A percentile compares a stretch with the other conserved stretches of the same genome.
These are phyloP conservation scores for Vireo griseus DNA, from an alignment of 2,797 vertebrate species.

Conservation along the genomic window DNA sequence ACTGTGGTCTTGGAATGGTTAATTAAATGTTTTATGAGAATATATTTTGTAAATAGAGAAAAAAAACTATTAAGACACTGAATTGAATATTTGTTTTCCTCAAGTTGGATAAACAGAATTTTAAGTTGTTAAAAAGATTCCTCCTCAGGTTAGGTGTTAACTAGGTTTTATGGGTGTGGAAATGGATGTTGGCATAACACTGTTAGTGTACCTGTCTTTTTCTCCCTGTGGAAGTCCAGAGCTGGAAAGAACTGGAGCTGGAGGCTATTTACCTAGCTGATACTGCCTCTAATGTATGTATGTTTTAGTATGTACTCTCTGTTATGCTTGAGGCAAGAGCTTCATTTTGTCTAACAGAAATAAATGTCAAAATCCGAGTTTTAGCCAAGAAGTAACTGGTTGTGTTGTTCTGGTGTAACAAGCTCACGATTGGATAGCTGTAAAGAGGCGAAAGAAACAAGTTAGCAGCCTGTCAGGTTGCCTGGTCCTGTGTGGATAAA, in stretches of 20 bases:
- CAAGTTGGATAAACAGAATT: background rate
- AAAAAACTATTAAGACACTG: accelerated
- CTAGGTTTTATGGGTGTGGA: background rate
- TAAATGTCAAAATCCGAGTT: background rate
- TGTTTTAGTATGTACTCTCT: background rate
- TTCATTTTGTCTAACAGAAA: background rate
- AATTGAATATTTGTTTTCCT: background rate
- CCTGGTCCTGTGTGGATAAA: background rate
- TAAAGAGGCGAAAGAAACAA: background rate
- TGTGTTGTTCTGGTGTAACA: background rate
- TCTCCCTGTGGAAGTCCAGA: background rate
- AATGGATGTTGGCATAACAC: background rate
- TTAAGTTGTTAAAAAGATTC: background rate
- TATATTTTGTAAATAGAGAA: background rate
- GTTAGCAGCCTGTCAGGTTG: background rate
- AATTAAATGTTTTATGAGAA: background rate
- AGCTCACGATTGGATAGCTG: background rate
- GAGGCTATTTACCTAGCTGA: background rate
- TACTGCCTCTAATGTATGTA: background rate
- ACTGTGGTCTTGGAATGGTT: background rate
- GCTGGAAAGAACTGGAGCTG: background rate
- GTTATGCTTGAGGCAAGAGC: background rate
- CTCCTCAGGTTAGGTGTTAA: background rate
- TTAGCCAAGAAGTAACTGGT: background rate
- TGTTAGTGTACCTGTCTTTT: background rate